Conservation (phyloP, 1,140 invertebrate species). For the Cydia strobilella region DNA sequence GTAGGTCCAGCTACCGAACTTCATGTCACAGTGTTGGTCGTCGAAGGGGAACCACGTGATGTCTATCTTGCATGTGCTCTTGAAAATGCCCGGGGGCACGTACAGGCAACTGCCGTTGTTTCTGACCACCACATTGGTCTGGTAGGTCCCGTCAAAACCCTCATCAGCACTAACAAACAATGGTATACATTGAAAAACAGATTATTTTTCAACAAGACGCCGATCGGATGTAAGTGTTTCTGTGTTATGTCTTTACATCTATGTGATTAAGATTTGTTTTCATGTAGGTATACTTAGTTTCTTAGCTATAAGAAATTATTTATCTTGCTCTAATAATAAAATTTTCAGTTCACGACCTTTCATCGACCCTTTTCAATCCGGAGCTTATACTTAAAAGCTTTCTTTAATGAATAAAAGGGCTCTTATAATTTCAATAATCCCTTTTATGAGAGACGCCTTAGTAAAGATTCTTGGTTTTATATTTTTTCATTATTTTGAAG, state of each 20-base stretch:
- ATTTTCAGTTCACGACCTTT: slow-evolving; percentile 22
- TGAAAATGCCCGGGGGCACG: slow-evolving; percentile 99
- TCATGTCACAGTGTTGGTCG: slow-evolving; percentile 98
- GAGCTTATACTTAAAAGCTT: slow-evolving; percentile 30
- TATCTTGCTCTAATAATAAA: slow-evolving; percentile 16
- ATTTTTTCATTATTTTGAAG: slow-evolving; percentile 26
- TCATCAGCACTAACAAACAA: slow-evolving; percentile 93
- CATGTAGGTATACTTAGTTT: neutral
- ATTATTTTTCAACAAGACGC: slow-evolving; percentile 13
- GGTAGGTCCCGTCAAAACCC: slow-evolving; percentile 98
- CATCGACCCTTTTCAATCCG: slow-evolving; percentile 31
- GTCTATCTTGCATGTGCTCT: slow-evolving; percentile 99
- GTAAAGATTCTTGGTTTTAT: slow-evolving; percentile 5
- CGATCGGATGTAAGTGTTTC: slow-evolving; percentile 16
- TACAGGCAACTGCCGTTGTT: slow-evolving; percentile 97
- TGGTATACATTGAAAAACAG: slow-evolving; percentile 29
- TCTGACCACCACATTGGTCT: slow-evolving; percentile 97
- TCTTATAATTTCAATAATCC: slow-evolving; percentile 32
- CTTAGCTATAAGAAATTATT: neutral
- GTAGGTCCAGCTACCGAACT: slow-evolving; percentile 98
- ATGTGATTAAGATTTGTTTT: neutral
- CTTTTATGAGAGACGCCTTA: slow-evolving; percentile 11
- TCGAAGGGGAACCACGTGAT: slow-evolving; percentile 99
- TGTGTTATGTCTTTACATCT: neutral
- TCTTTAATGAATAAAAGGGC: slow-evolving; percentile 31